phyloP scores from a whole-genome alignment of 2,888 invertebrate species.

The Melanostoma scalare region DNA sequence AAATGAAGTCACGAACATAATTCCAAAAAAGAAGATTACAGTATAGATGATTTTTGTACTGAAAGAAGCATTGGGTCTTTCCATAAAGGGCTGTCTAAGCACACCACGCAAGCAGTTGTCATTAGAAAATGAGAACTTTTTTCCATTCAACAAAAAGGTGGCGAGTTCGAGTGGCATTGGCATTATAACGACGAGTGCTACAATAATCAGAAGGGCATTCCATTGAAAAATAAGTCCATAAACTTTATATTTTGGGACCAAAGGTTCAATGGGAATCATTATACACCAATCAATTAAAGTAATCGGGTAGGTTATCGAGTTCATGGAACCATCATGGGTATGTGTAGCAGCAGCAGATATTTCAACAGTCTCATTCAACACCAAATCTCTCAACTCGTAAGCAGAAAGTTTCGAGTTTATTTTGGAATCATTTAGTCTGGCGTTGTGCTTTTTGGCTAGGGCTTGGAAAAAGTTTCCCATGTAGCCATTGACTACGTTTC shows the following conservation, averaged over 20 bases:
- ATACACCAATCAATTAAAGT: too few species aligned
- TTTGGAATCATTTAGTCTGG: constrained; percentile 58
- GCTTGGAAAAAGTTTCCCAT: constrained; percentile 76
- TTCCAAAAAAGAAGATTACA: constrained; percentile 13
- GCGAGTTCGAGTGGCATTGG: too few species aligned
- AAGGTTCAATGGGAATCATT: too few species aligned
- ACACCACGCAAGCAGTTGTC: constrained; percentile 1
- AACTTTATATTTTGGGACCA: too few species aligned
- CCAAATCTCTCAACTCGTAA: constrained; percentile 39
- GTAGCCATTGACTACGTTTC: constrained; percentile 74
- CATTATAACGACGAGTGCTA: too few species aligned
- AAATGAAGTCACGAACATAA: constrained; percentile 13
- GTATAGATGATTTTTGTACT: constrained; percentile 4
- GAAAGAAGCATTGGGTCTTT: background rate
- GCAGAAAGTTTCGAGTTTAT: constrained; percentile 61
- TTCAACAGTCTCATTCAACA: too few species aligned
- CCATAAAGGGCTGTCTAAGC: background rate
- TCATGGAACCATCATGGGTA: too few species aligned
- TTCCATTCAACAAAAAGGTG: too few species aligned
- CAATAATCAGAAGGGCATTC: too few species aligned
- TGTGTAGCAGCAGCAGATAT: too few species aligned
- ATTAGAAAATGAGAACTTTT: background rate
- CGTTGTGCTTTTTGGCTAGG: constrained; percentile 76
- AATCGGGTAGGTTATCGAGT: too few species aligned
- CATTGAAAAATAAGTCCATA: too few species aligned